Evolutionary conservation across 2,888 invertebrate species (phyloP).

Genomic region (Bhutanitis thaidina): DNA sequence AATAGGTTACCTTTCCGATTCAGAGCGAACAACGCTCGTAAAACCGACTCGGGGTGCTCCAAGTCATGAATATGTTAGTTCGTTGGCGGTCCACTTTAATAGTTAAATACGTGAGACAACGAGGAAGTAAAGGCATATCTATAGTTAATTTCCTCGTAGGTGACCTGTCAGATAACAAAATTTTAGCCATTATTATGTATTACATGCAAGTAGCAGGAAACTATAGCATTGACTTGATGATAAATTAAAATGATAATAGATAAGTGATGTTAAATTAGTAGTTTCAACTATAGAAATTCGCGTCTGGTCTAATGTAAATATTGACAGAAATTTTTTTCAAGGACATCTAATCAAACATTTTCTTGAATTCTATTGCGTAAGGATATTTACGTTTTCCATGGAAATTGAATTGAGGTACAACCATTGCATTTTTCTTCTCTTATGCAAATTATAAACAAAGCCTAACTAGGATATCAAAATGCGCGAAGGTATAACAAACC

Average conservation of each 20-base stretch:
- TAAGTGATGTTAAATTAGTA: too few species aligned
- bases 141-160: conserved; percentile 32
- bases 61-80: conserved; percentile 74
- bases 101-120: conserved; percentile 62
- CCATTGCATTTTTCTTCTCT: too few species aligned
- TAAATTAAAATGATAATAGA: too few species aligned
- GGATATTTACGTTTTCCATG: too few species aligned
- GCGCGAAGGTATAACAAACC: conserved; percentile 41
- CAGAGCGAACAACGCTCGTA: conserved; percentile 65
- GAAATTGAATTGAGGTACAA: too few species aligned
- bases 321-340: too few species aligned
- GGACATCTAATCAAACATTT: too few species aligned
- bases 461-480: conserved; percentile 37
- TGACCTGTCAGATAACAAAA: conserved; percentile 26
- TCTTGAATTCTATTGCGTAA: too few species aligned
- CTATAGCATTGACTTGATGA: too few species aligned
- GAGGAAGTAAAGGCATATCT: conserved; percentile 37
- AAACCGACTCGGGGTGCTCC: conserved; percentile 64
- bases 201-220: too few species aligned
- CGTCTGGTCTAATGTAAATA: too few species aligned
- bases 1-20: conserved; percentile 69
- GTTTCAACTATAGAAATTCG: too few species aligned
- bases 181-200: neutral
- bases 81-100: conserved; percentile 59
- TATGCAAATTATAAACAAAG: neutral